Conservation (phyloP, 2,797 vertebrate genomes). For the Danio jaintianensis region DNA sequence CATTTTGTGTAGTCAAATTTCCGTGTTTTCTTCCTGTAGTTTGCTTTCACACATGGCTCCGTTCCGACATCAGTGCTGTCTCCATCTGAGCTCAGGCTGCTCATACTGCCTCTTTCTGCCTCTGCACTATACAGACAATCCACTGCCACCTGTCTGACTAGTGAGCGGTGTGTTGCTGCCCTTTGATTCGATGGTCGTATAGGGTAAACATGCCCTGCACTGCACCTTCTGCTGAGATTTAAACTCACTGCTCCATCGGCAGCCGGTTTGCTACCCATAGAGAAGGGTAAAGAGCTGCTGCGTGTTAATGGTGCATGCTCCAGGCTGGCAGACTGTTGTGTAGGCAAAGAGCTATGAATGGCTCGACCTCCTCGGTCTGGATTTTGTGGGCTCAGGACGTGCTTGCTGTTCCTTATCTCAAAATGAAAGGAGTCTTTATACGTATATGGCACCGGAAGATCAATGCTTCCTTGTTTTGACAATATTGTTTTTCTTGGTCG, state of each 20-base stretch:
- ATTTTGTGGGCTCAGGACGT: conserved; percentile 69
- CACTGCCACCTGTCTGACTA: conserved; percentile 92
- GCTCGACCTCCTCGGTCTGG: conserved; percentile 75
- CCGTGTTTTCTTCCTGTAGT: conserved; percentile 80
- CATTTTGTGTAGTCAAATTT: conserved; percentile 96
- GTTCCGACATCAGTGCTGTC: conserved; percentile 70
- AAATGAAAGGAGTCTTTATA: conserved; percentile 99
- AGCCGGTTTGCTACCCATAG: conserved; percentile 73
- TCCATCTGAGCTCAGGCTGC: conserved; percentile 66
- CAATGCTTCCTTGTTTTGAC: conserved; percentile 96
- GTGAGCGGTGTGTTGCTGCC: conserved; percentile 83
- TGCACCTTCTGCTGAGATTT: conserved; percentile 69
- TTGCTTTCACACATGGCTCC: conserved; percentile 75
- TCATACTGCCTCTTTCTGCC: conserved; percentile 71
- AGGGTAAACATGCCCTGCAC: conserved; percentile 72
- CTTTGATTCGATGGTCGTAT: conserved; percentile 79
- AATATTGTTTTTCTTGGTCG: conserved; percentile 92
- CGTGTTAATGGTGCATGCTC: conserved; percentile 86
- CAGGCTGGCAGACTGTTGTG: conserved; percentile 79
- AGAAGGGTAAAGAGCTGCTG: conserved; percentile 92
- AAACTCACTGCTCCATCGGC: conserved; percentile 64
- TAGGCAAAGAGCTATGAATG: conserved; percentile 88
- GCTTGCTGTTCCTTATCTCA: conserved; percentile 86
- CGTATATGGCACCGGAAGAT: conserved; percentile 94
- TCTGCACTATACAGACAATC: conserved; percentile 84